Conservation (phyloP, 2,113 vertebrate genomes). For the Tupaia chinensis region DNA sequence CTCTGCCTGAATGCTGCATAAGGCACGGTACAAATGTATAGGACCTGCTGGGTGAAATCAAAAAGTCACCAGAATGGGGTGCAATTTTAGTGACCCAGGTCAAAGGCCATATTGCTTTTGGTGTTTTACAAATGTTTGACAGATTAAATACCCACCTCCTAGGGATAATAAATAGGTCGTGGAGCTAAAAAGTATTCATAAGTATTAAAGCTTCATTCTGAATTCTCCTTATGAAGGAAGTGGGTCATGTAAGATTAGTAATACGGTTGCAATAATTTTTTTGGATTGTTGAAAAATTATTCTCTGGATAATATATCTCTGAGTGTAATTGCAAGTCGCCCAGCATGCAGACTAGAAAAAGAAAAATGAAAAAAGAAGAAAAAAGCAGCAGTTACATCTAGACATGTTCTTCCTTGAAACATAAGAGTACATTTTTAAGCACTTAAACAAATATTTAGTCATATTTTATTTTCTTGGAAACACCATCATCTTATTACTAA, state of each 20-base stretch:
- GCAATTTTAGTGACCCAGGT: conserved; percentile 83
- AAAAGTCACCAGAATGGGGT: conserved; percentile 78
- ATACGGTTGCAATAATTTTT: conserved; percentile 18
- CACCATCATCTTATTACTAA: not conserved
- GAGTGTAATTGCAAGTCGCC: not conserved
- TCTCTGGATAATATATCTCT: not conserved
- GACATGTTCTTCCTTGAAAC: not conserved
- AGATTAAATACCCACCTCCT: conserved; percentile 86
- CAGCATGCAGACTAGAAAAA: not conserved
- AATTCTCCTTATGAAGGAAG: conserved; percentile 67
- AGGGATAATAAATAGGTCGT: conserved; percentile 80
- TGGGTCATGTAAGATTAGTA: conserved; percentile 68
- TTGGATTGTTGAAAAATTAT: conserved; percentile 57
- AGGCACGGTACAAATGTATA: conserved; percentile 79
- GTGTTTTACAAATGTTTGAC: conserved; percentile 87
- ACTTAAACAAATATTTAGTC: not conserved
- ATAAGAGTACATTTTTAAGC: not conserved
- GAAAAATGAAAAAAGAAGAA: not conserved
- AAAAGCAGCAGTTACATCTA: not conserved
- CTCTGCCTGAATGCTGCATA: conserved; percentile 82
- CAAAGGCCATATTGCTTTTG: conserved; percentile 84
- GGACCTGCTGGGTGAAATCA: conserved; percentile 72
- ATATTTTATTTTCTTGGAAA: not conserved
- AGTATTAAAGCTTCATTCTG: conserved; percentile 78
- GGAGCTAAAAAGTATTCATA: conserved; percentile 77